These are phyloP conservation scores for Melanotaenia nigrans DNA, from an alignment of 2,797 vertebrate species.

Conservation along the genomic window DNA sequence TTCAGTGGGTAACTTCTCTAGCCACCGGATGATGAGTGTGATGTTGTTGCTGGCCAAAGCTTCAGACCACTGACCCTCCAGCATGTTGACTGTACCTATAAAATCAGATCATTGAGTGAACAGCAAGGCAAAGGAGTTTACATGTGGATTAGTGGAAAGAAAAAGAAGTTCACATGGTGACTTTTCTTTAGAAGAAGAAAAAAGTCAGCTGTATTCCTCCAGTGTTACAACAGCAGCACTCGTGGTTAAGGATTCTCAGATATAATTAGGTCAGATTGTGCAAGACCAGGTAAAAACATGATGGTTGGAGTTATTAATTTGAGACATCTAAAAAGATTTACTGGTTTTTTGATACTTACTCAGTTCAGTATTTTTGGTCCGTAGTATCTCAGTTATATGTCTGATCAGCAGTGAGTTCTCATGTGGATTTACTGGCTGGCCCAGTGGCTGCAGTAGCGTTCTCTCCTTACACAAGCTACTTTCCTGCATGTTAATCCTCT, in stretches of 20 bases:
- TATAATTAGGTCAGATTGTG: conserved; percentile 27
- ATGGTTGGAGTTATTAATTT: background rate
- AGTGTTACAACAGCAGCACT: background rate
- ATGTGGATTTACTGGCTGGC: conserved; percentile 66
- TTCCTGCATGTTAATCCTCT: conserved; percentile 78
- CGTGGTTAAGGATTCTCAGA: conserved; percentile 2
- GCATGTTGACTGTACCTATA: conserved; percentile 28
- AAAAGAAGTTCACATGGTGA: background rate
- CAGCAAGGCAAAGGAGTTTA: background rate
- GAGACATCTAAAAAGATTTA: background rate
- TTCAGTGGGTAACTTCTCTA: conserved; percentile 47
- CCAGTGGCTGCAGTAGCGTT: conserved; percentile 44
- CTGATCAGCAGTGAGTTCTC: conserved; percentile 5
- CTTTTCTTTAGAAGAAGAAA: background rate
- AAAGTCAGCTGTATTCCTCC: background rate
- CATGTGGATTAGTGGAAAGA: background rate
- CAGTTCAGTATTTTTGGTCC: background rate
- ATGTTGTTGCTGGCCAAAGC: conserved; percentile 69
- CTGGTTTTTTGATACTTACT: conserved; percentile 48
- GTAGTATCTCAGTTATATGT: conserved; percentile 8
- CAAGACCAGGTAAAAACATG: conserved; percentile 12
- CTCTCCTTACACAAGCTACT: conserved; percentile 77
- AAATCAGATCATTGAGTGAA: background rate
- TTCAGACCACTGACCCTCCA: conserved; percentile 65
- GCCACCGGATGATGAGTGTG: conserved; percentile 56